Percentiles rank a stretch among this genome's conserved stretches.
Evolutionary conservation across 2,797 vertebrate species (phyloP).

Genomic region (Rhynchonycteris naso): DNA sequence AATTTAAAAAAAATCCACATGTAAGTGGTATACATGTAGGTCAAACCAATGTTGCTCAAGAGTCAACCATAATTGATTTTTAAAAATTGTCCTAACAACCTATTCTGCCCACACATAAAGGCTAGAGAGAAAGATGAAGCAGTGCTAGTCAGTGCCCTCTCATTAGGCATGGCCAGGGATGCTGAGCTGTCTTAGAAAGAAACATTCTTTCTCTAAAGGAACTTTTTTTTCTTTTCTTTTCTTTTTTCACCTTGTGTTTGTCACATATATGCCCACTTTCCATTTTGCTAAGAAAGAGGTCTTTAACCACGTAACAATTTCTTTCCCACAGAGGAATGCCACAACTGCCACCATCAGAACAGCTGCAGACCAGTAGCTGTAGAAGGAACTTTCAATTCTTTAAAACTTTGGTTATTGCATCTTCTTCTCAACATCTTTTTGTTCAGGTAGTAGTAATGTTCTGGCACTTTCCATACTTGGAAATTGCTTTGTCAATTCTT

Average conservation of each 20-base stretch:
- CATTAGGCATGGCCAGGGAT: background rate
- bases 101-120: background rate
- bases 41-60: background rate
- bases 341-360: slow-evolving; percentile 85
- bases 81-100: background rate
- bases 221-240: no score
- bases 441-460: background rate
- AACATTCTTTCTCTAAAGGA: background rate
- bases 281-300: slow-evolving; percentile 78
- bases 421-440: background rate
- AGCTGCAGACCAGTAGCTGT: slow-evolving; percentile 90
- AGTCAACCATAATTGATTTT: background rate
- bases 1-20: no score
- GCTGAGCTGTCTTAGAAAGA: background rate
- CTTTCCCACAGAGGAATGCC: slow-evolving; percentile 91
- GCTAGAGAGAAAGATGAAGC: background rate
- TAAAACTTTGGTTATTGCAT: background rate
- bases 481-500: slow-evolving; percentile 47
- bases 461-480: background rate
- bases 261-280: slow-evolving; percentile 81
- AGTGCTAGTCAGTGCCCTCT: background rate
- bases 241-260: slow-evolving; percentile 77
- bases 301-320: slow-evolving; percentile 78
- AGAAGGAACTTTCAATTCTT: slow-evolving; percentile 66
- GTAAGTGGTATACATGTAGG: background rate